Evolutionary conservation across 2,888 invertebrate species (phyloP).

Genomic region (Drepana falcataria): DNA sequence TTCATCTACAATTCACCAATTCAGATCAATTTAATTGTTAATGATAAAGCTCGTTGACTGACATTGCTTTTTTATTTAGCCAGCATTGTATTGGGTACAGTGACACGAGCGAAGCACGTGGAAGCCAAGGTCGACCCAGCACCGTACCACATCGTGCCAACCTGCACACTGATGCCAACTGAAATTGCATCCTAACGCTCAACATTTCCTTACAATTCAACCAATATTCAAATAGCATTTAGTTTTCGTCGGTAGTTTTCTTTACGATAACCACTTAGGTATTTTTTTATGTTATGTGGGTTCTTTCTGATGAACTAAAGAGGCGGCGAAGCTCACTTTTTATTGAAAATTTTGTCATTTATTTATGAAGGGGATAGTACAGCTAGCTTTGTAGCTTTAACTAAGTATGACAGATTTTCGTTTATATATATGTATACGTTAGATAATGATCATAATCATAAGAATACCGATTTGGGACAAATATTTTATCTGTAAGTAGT

Average conservation of each 20-base stretch:
- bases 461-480: no score
- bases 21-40: neutral
- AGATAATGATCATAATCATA: no score
- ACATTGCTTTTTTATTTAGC: neutral
- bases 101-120: constrained; percentile 49
- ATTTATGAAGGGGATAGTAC: no score
- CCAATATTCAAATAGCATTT: neutral
- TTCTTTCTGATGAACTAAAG: no score
- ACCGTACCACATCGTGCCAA: constrained; percentile 24
- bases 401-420: no score
- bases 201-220: neutral
- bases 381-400: no score
- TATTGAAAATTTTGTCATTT: no score
- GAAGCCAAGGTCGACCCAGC: constrained; percentile 46
- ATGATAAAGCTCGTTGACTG: neutral
- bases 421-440: no score
- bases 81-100: constrained; percentile 7
- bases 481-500: no score
- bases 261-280: neutral
- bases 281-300: no score
- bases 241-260: neutral
- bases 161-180: constrained; percentile 8
- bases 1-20: no score
- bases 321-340: no score
- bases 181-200: constrained; percentile 11